These are phyloP conservation scores for Aethes cnicana DNA, from an alignment of 2,888 invertebrate species.

Conservation along the genomic window DNA sequence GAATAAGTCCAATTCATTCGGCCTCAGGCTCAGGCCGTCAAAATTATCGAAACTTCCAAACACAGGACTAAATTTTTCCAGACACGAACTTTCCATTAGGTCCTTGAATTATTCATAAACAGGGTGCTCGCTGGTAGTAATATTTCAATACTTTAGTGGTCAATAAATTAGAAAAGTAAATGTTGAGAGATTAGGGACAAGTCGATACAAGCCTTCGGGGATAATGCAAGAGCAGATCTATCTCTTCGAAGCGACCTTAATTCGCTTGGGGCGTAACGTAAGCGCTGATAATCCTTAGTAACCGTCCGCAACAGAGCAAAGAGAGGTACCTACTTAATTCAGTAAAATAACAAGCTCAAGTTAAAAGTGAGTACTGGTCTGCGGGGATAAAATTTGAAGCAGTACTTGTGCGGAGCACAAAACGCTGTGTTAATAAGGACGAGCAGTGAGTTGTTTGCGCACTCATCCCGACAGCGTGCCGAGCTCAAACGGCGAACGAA, in stretches of 20 bases:
- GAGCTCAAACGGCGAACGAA: too few species aligned
- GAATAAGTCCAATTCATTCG: conserved; percentile 36
- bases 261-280: conserved; percentile 13
- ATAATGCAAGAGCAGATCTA: not conserved
- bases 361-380: conserved; percentile 38
- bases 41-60: conserved; percentile 48
- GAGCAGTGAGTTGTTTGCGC: conserved; percentile 23
- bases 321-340: conserved; percentile 3
- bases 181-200: conserved; percentile 19
- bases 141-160: conserved; percentile 28
- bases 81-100: conserved; percentile 53
- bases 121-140: conserved; percentile 38
- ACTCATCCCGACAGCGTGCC: conserved; percentile 4
- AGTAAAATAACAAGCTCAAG: conserved; percentile 30
- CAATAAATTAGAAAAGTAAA: conserved; percentile 32
- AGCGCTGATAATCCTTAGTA: conserved; percentile 46
- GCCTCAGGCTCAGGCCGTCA: conserved; percentile 12
- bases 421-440: conserved; percentile 39
- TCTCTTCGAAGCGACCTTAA: conserved; percentile 16
- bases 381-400: conserved; percentile 36
- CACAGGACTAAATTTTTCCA: conserved; percentile 49
- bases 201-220: conserved; percentile 7
- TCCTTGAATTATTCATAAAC: conserved; percentile 60
- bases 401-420: conserved; percentile 37
- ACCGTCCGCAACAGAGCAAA: conserved; percentile 34